phyloP scores from a whole-genome alignment of 2,797 vertebrate species.

The Vespertilio murinus region DNA sequence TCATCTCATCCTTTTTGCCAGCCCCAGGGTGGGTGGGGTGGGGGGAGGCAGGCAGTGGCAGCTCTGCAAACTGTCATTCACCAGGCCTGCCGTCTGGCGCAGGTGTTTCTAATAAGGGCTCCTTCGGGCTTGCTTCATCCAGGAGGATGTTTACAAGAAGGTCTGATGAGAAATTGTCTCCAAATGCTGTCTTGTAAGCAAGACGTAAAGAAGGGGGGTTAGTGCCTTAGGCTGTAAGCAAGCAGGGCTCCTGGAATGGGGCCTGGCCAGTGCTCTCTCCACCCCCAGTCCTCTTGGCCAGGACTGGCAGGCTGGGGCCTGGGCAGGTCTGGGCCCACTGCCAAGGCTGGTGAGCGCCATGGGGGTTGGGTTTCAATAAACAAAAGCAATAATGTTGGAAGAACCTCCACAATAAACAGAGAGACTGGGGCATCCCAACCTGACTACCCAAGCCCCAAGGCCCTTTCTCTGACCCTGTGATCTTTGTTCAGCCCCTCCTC shows the following conservation, averaged over 20 bases:
- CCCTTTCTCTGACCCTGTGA: conserved; percentile 36
- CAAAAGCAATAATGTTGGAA: conserved; percentile 72
- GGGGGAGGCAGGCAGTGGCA: not conserved
- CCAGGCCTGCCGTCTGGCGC: conserved; percentile 53
- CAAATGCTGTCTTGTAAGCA: conserved; percentile 79
- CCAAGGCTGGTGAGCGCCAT: conserved; percentile 70
- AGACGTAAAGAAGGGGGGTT: conserved; percentile 62
- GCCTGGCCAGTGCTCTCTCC: conserved; percentile 62
- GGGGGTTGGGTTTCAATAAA: conserved; percentile 77
- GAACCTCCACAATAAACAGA: conserved; percentile 60
- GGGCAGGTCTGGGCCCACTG: conserved; percentile 74
- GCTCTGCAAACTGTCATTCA: conserved; percentile 76
- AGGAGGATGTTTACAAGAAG: conserved; percentile 76
- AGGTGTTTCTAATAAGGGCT: conserved; percentile 78
- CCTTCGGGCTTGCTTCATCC: conserved; percentile 73
- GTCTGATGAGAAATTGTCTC: conserved; percentile 80
- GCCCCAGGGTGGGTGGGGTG: conserved; percentile 38
- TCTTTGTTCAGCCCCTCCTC: not conserved
- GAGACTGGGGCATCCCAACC: conserved; percentile 27
- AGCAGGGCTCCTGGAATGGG: conserved; percentile 67
- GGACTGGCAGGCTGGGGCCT: conserved; percentile 70
- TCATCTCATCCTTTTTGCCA: conserved; percentile 31
- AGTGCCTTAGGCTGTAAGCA: conserved; percentile 72
- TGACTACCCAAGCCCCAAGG: not conserved
- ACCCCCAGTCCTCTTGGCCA: conserved; percentile 54